Conservation (phyloP, 92 coral and sea anemone species). For the Porites divaricata region DNA sequence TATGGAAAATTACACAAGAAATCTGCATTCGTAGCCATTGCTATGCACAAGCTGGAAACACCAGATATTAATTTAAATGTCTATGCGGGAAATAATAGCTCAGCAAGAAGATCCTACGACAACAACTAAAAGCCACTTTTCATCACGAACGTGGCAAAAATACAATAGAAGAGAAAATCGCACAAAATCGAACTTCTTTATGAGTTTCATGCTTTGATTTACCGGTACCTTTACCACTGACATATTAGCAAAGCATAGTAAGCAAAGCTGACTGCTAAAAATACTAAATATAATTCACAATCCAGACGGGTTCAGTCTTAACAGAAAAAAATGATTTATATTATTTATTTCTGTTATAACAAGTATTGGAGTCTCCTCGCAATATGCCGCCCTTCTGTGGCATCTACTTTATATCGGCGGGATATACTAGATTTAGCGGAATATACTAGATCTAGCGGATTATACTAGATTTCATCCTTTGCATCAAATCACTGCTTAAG, state of each 20-base stretch:
- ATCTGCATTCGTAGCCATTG: neutral
- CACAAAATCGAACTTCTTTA: neutral
- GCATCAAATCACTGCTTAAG: neutral
- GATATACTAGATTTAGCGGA: too few species aligned
- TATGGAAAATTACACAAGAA: neutral
- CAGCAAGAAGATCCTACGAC: neutral
- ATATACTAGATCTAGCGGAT: too few species aligned
- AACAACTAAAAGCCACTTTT: neutral
- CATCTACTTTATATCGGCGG: too few species aligned
- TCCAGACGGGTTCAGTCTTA: neutral
- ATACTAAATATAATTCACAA: neutral
- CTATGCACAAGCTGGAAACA: neutral
- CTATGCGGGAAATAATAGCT: neutral
- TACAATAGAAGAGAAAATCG: neutral
- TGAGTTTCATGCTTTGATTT: neutral
- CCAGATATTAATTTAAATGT: too few species aligned
- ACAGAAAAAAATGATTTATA: neutral
- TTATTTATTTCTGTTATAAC: neutral
- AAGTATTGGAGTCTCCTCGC: neutral
- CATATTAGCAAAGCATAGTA: too few species aligned
- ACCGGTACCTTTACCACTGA: neutral
- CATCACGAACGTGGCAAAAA: neutral
- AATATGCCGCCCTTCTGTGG: neutral
- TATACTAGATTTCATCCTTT: neutral
- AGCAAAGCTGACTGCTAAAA: neutral